These are phyloP conservation scores for Drosophila ercepeae DNA, from an alignment of 1,140 invertebrate genomes.

Conservation along the genomic window DNA sequence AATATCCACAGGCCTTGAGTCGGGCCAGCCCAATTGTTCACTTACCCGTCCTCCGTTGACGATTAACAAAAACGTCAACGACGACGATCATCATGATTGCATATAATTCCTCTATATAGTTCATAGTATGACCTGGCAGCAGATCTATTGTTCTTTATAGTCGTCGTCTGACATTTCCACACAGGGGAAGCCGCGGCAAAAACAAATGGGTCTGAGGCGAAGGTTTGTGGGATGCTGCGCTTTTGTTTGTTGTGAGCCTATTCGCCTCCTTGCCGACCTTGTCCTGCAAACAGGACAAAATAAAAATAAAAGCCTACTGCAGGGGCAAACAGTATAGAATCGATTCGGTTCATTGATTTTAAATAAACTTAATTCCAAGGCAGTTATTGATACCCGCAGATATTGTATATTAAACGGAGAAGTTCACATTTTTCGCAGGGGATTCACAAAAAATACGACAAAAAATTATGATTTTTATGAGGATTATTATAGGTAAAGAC, in stretches of 20 bases:
- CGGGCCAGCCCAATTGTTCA: slow-evolving; percentile 65
- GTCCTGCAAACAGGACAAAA: slow-evolving; percentile 39
- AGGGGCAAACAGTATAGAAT: slow-evolving; percentile 1
- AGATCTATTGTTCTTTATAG: slow-evolving; percentile 53
- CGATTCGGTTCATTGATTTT: slow-evolving; percentile 40
- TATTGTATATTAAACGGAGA: too few species aligned
- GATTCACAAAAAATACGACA: too few species aligned
- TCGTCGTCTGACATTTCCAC: slow-evolving; percentile 58
- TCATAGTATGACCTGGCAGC: slow-evolving; percentile 22
- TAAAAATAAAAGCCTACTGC: slow-evolving; percentile 31
- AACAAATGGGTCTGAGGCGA: slow-evolving; percentile 34
- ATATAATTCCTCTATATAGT: too few species aligned
- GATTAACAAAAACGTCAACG: slow-evolving; percentile 38
- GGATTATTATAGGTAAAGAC: too few species aligned
- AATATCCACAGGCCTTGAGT: slow-evolving; percentile 35
- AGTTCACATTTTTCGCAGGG: too few species aligned
- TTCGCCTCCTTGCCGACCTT: slow-evolving; percentile 13
- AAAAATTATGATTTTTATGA: too few species aligned
- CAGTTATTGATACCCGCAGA: slow-evolving; percentile 15
- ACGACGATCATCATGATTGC: slow-evolving; percentile 18
- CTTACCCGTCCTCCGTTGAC: slow-evolving; percentile 44
- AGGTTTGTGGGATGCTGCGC: slow-evolving; percentile 58
- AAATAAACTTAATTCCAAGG: neutral
- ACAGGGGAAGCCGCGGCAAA: slow-evolving; percentile 30
- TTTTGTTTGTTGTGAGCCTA: slow-evolving; percentile 67